Evolutionary conservation across 2,113 vertebrate species (phyloP), one percentile per base, ranked within the genome.

Genomic region (Aspiorhynchus laticeps): DNA sequence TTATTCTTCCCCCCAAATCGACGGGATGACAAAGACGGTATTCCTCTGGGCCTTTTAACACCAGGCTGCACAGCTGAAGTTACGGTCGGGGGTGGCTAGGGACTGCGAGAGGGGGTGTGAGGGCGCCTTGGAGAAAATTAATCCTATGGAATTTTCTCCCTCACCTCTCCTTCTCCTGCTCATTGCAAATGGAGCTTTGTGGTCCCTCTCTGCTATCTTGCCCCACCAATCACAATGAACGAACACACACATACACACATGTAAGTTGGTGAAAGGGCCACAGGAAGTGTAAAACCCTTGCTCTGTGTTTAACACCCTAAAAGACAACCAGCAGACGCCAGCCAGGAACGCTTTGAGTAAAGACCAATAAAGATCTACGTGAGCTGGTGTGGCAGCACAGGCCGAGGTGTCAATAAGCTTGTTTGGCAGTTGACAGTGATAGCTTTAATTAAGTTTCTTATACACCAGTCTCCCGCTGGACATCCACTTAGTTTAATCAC

Each of bases 21-120:
- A 93, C 93, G 91, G 93, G 92, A 95, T 95, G 94, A 96, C 95
- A 96, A 96, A 95, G 94, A 96, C 94, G 93, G 94, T 95, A 96
- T 95, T 96, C 95, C 95, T 95, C 94, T 92, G 95, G 95, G 94
- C 95, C 94, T 95, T 95, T 95, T 94, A 95, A 94, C 95, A 95
- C 93, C 91, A 93, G 92, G 93, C 93, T 94, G 93, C 94, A 94
- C 94, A 95, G 94, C 94, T 96, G 94, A 95, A 95, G 95, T 93
- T 93, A 92, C 88, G 92, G 90, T 93, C 80, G 65, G 87, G 93
- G 93, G 46, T 83, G 90, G 84, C 87, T 86, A 84, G 77, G 88
- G 81, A 86, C 73, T 59, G 38, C 77, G 89, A 92, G 88, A 69
- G 91, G 33, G 80, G 93, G 89, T 61, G 89, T 86, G 91, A 90